Conservation (phyloP, 1,140 invertebrate genomes). For the Drosophila sp. region DNA sequence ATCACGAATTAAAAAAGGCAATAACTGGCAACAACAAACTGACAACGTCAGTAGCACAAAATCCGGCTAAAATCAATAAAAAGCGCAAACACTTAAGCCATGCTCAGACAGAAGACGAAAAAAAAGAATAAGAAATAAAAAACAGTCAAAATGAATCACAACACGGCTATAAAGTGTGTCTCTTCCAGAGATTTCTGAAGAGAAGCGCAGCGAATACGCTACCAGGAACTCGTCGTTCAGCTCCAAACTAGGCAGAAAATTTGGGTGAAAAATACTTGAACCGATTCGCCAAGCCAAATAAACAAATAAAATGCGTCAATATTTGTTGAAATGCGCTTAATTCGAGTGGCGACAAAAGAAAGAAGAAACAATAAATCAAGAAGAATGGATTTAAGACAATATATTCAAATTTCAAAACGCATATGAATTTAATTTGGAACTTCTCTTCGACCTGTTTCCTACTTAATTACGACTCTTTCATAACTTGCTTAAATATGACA, state of each 20-base stretch:
- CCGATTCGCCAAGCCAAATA: constrained; percentile 29
- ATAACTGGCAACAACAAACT: not conserved
- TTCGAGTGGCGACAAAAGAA: constrained; percentile 13
- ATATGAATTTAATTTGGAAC: no score
- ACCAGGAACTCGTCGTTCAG: constrained; percentile 24
- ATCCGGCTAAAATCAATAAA: constrained; percentile 79
- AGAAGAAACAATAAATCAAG: constrained; percentile 42
- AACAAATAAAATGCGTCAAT: constrained; percentile 51
- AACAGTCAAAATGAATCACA: constrained; percentile 32
- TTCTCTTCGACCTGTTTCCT: no score
- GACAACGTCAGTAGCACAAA: constrained; percentile 42
- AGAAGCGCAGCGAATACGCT: constrained; percentile 7
- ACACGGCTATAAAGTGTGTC: not conserved
- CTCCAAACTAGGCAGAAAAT: constrained; percentile 18
- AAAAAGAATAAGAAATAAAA: constrained; percentile 17
- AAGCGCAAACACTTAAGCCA: constrained; percentile 68
- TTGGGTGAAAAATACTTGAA: constrained; percentile 24
- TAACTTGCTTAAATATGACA: no score
- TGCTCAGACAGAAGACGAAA: constrained; percentile 45
- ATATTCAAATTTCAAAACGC: no score
- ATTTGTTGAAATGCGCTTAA: constrained; percentile 36
- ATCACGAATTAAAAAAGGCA: not conserved
- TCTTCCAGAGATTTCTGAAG: constrained; percentile 5
- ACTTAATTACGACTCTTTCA: no score
- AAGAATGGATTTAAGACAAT: constrained; percentile 27